Evolutionary conservation across 2,888 invertebrate genomes (phyloP), one percentile per base, ranked within the genome.

Genomic region (Caenorhabditis sp.): DNA sequence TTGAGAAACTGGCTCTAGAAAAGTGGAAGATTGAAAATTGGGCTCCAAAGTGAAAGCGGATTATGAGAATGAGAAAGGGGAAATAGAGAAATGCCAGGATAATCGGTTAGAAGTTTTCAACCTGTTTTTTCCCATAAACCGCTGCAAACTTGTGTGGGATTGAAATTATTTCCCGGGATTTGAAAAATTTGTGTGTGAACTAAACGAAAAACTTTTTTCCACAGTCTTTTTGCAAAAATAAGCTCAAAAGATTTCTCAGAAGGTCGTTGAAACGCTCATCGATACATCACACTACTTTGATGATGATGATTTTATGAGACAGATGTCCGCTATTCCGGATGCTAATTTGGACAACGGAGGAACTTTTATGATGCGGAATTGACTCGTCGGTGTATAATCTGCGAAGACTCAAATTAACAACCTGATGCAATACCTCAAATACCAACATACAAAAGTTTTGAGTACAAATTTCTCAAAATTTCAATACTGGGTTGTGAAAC

Each of bases 261-360:
- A 9, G 32, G 32, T 32, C 32, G 6, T 15, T 40, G 40, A 15
- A 40, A 18, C 18, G 47, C 47, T 18, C 20, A 47, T 47, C n/a
- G 18, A n/a, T 3, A 18, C 47, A 18, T 20, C 20, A 47, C 3
- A 9, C 47, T 18, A 40, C 6, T 20, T 5, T 6, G n/a, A 3
- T 55, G 55, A 55, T 26, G 55, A 28, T 28, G 55, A 55, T 55
- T 55, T 55, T 55, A 55, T 55, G 55, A 55, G 55, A 55, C 55
- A 55, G 28, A 28, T 55, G 28, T 2, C n/a, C 55, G n/a, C 26
- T 26, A 6, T 28, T 26, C 26, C 1, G 15, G 55, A 55, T 20
- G 15, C 26, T 55, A 55, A 55, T 55, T 51, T 47, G 47, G 47
- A 40, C 47, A n/a, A 18, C 47, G 47, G 20, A 18, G 18, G 47